phyloP scores from a whole-genome alignment of 2,113 vertebrate genomes.

The Periophthalmus modestus region DNA sequence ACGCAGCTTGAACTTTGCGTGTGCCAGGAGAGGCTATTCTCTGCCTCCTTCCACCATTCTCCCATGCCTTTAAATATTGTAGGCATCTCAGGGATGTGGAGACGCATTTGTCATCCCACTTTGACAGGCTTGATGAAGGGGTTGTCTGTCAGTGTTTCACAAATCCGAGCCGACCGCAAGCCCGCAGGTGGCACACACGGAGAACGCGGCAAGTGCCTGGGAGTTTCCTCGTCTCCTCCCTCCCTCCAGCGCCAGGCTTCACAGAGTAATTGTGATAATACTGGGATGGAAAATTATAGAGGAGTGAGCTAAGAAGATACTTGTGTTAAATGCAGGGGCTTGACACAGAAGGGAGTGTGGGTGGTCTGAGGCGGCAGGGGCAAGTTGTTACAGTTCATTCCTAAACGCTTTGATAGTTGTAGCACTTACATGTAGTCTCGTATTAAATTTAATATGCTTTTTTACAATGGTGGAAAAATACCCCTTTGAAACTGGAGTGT shows the following conservation, averaged over 20 bases:
- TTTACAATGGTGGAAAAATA: slow-evolving; percentile 22
- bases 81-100: slow-evolving; percentile 71
- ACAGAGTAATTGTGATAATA: slow-evolving; percentile 74
- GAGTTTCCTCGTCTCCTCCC: slow-evolving; percentile 60
- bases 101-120: slow-evolving; percentile 76
- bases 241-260: slow-evolving; percentile 37
- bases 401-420: slow-evolving; percentile 55
- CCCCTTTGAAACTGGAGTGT: slow-evolving; percentile 30
- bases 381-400: slow-evolving; percentile 60
- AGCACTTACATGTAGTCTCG: slow-evolving; percentile 39
- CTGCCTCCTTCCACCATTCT: slow-evolving; percentile 59
- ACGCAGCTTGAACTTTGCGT: slow-evolving; percentile 68
- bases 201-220: slow-evolving; percentile 54
- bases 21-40: slow-evolving; percentile 66
- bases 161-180: slow-evolving; percentile 70
- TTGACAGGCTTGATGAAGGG: slow-evolving; percentile 80
- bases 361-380: slow-evolving; percentile 66
- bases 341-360: slow-evolving; percentile 60
- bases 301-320: slow-evolving; percentile 63
- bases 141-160: slow-evolving; percentile 72
- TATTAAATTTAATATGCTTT: slow-evolving; percentile 46
- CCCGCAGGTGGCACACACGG: slow-evolving; percentile 63
- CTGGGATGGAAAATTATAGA: slow-evolving; percentile 74
- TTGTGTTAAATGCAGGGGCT: slow-evolving; percentile 66
- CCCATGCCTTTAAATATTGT: slow-evolving; percentile 73